Evolutionary conservation across 2,888 invertebrate species (phyloP), one percentile per base, ranked within the genome.

Genomic region (Campoplex capitator): DNA sequence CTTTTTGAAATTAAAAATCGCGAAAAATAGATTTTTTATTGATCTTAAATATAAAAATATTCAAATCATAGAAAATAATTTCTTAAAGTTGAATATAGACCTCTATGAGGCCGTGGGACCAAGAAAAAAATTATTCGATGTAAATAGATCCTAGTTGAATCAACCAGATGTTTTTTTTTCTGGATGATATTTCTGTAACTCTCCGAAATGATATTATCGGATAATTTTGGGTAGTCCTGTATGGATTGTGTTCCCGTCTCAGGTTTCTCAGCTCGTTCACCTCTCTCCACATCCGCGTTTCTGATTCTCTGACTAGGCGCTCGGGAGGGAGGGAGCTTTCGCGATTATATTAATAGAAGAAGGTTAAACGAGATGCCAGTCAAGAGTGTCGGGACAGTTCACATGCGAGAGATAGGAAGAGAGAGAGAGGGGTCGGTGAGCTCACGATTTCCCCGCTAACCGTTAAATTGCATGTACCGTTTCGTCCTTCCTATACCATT

Each of bases 331-430:
- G 38, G 38, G 56, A 81, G 51, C 82, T 45, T 83, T 75, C 48
- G 82, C 82, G 75, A 71, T 87, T 85, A 71, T 87, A 87, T 87
- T 87, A 87, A 87, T 87, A 87, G 87, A 85, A 85, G 85, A 87
- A 87, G 82, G 87, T 85, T 87, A 85, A 87, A 85, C 84, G 82
- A 79, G 87, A 85, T 82, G 82, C 82, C 87, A 85, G 82, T 84
- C 84, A 85, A 76, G 65, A 78, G 77, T 32, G 32, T 18, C 65
- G 58, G 56, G 58, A 81, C 76, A 42, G 79, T 70, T 45, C 54
- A 45, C 67, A 80, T 79, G 48, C 45, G 67, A 38, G 70, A 62
- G 62, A 62, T 62, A 62, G 23, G 23, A 23, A 23, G 23, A 23
- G 67, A 38, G 70, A 62, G 28, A 62, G 73, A 77, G 84, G 65